phyloP scores from a whole-genome alignment of 2,888 invertebrate species.

The Meliscaeva auricollis region DNA sequence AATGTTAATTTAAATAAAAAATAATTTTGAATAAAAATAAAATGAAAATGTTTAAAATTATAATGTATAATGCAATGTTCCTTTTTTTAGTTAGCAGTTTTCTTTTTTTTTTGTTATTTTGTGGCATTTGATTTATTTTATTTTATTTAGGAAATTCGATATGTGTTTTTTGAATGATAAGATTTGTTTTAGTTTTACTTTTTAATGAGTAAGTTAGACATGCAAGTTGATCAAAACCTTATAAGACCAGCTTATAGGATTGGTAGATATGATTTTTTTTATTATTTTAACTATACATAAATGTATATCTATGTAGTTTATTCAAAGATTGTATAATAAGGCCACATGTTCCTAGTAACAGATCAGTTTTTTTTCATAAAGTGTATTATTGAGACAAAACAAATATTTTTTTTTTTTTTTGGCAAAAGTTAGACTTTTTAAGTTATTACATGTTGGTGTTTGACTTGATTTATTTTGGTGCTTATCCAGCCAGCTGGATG shows the following conservation, averaged over 20 bases:
- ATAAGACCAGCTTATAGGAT: slow-evolving; percentile 84
- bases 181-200: slow-evolving; percentile 29
- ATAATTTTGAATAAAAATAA: slow-evolving; percentile 32
- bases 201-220: slow-evolving; percentile 43
- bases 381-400: slow-evolving; percentile 42
- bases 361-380: slow-evolving; percentile 36
- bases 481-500: slow-evolving; percentile 75
- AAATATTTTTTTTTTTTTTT: slow-evolving; percentile 40
- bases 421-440: slow-evolving; percentile 55
- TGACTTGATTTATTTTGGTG: slow-evolving; percentile 29
- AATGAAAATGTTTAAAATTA: slow-evolving; percentile 50
- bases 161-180: slow-evolving; percentile 11
- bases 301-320: not conserved
- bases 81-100: slow-evolving; percentile 40
- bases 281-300: slow-evolving; percentile 64
- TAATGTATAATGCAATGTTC: slow-evolving; percentile 43
- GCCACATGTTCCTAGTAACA: slow-evolving; percentile 62
- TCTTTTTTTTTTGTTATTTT: slow-evolving; percentile 10
- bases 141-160: slow-evolving; percentile 64
- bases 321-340: slow-evolving; percentile 54
- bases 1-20: slow-evolving; percentile 76
- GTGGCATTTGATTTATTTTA: slow-evolving; percentile 45
- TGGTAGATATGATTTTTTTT: slow-evolving; percentile 74
- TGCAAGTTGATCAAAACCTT: slow-evolving; percentile 77
- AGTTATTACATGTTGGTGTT: slow-evolving; percentile 39